A percentile compares a stretch with the other conserved stretches of the same genome.
Conservation (phyloP, 2,888 invertebrate genomes). For the Leucophenga montana region DNA sequence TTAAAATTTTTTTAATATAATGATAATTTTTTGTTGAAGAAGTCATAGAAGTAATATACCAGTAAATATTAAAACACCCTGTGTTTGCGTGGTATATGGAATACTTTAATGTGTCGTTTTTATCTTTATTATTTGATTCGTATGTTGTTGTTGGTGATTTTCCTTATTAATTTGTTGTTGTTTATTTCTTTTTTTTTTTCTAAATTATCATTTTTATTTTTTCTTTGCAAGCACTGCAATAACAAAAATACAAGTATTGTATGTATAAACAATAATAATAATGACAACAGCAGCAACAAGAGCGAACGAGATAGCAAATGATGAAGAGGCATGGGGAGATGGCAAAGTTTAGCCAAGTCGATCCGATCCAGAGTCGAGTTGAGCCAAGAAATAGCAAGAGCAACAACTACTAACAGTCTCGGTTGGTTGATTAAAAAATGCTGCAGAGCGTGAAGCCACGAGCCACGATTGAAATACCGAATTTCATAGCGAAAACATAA, state of each 20-base stretch:
- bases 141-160: not conserved
- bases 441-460: constrained; percentile 72
- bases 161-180: not conserved
- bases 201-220: constrained; percentile 30
- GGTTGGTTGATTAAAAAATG: constrained; percentile 60
- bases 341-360: not conserved
- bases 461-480: constrained; percentile 71
- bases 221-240: constrained; percentile 33
- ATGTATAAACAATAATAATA: constrained; percentile 16
- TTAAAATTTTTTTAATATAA: too few relatives aligned
- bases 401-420: constrained; percentile 59
- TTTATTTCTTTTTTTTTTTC: constrained; percentile 27
- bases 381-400: constrained; percentile 37
- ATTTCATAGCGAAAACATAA: constrained; percentile 65
- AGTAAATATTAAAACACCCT: too few relatives aligned
- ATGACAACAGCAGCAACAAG: constrained; percentile 34
- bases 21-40: too few relatives aligned
- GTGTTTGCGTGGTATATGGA: not conserved
- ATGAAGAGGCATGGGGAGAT: not conserved
- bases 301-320: not conserved
- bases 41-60: too few relatives aligned
- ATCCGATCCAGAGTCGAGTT: not conserved
- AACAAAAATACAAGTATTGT: constrained; percentile 12
- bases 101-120: constrained; percentile 11
- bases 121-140: constrained; percentile 1